Conservation (phyloP, 2,888 invertebrate genomes). For the Thumatha senex region DNA sequence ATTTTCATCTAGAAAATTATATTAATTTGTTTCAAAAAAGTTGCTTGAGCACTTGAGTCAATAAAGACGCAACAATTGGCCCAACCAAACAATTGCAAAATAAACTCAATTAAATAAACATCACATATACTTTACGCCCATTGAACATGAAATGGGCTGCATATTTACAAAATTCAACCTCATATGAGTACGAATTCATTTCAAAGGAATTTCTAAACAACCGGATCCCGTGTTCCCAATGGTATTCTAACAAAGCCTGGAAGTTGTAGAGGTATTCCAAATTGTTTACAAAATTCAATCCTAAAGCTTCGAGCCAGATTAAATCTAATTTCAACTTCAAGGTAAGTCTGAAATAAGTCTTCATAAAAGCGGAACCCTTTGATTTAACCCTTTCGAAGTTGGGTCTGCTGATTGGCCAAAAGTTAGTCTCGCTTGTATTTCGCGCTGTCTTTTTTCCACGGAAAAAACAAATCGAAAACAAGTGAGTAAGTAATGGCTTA, state of each 20-base stretch:
- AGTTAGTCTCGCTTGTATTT: constrained; percentile 73
- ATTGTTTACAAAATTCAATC: constrained; percentile 84
- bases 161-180: constrained; percentile 68
- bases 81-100: constrained; percentile 44
- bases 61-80: constrained; percentile 31
- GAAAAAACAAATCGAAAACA: constrained; percentile 79
- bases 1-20: constrained; percentile 19
- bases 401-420: constrained; percentile 79
- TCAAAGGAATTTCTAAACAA: constrained; percentile 80
- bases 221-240: constrained; percentile 74
- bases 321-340: constrained; percentile 83
- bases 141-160: constrained; percentile 62
- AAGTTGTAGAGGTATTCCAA: constrained; percentile 81
- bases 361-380: constrained; percentile 83
- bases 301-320: constrained; percentile 82
- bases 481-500: constrained; percentile 77
- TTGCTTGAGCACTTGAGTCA: constrained; percentile 21
- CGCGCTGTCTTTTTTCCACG: constrained; percentile 68
- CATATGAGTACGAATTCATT: constrained; percentile 77
- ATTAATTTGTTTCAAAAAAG: constrained; percentile 26
- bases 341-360: constrained; percentile 84
- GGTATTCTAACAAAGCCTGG: constrained; percentile 81
- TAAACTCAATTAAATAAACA: constrained; percentile 67
- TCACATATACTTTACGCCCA: constrained; percentile 51
- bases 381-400: constrained; percentile 81